Base-by-base conservation (phyloP, 2,113 vertebrate genomes). In the Capreolus pygargus region DNA sequence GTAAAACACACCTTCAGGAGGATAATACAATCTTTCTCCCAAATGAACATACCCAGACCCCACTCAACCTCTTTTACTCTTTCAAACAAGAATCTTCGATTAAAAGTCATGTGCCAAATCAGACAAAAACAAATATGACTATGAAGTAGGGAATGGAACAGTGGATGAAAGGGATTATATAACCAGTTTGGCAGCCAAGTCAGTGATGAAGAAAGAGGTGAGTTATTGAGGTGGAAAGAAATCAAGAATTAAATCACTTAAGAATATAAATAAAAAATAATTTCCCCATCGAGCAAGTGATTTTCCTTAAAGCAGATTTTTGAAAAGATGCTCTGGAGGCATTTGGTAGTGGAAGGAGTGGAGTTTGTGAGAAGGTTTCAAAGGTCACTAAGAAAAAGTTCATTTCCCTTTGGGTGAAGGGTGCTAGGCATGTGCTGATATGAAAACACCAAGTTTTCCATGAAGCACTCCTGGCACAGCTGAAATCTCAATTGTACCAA, bases 71-170 rank as follows among this genome's bases (percentile, higher is more conserved):
- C 36, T 15, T 45, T 47, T 43, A 27, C 30, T 89, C 13, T 47
- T 90, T 92, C 58, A 70, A 97, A 83, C 43, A 92, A 90, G 45
- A 96, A 78, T 83, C 86, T 94, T 55, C 27, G 16, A 78, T 86
- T 90, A 85, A 92, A 89, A 88, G 19, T n/a, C 84, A 57, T 93
- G 13, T 45, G 25, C 50, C 81, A 54, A 70, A 33, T n/a, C 85
- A 43, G 6, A 67, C 64, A 89, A 58, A 92, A 33, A 67, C n/a
- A 94, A 90, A 30, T 10, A 55, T 67, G 30, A 94, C 54, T 30
- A 16, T 55, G 23, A 28, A 91, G 85, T 9, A 81, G 58, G 55
- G 54, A 43, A 67, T 27, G 8, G 58, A 67, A 78, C 47, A 84
- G 19, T 60, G 21, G 21, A n/a, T 57, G 50, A 21, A 81, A 92